Percentiles rank a stretch among this genome's conserved stretches.
phyloP scores from a whole-genome alignment of 2,888 invertebrate species.

The Morinoia aosen region DNA sequence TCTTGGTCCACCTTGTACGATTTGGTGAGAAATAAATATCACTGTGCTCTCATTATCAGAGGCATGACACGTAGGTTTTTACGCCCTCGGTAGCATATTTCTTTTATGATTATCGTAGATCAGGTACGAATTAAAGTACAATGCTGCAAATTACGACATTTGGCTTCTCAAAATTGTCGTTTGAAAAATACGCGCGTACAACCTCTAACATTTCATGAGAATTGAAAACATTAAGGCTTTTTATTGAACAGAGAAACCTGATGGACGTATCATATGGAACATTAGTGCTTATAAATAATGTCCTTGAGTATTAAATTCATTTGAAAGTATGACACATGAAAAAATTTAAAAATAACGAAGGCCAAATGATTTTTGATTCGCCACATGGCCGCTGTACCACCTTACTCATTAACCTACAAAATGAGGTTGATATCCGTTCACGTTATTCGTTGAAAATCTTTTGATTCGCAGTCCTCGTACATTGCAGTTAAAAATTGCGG shows the following conservation, averaged over 20 bases:
- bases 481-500: too few species aligned
- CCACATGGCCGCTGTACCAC: too few species aligned
- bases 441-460: too few species aligned
- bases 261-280: neutral
- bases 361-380: too few species aligned
- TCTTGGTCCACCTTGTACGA: too few species aligned
- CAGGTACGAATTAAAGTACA: neutral
- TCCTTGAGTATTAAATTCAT: too few species aligned
- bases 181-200: neutral
- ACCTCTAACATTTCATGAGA: neutral
- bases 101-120: neutral
- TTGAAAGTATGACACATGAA: too few species aligned
- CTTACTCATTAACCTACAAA: too few species aligned
- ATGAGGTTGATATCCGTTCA: too few species aligned
- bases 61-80: neutral
- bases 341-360: too few species aligned
- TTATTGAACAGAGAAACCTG: neutral
- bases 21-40: neutral
- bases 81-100: neutral
- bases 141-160: neutral
- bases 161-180: neutral
- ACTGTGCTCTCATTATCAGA: neutral
- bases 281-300: too few species aligned
- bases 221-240: neutral
- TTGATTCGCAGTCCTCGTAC: too few species aligned